Evolutionary conservation across 2,888 invertebrate genomes (phyloP).

Genomic region (Maniola hyperantus): DNA sequence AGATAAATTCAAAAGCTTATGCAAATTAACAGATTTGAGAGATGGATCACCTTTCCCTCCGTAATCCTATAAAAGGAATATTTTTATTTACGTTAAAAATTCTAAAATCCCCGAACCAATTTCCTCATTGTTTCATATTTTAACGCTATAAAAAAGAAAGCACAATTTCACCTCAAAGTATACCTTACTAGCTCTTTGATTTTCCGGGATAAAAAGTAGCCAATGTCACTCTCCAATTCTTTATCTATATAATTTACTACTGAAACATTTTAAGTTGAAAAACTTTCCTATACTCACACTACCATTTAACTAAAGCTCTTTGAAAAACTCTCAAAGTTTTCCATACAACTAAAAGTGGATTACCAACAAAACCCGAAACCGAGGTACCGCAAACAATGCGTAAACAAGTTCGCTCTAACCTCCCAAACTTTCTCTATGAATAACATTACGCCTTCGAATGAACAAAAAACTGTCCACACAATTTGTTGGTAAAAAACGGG

Average conservation of each 20-base stretch:
- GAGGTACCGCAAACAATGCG: slow-evolving; percentile 29
- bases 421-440: slow-evolving; percentile 39
- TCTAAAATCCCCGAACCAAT: neutral
- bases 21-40: too few relatives aligned
- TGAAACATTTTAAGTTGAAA: neutral
- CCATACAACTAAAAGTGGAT: slow-evolving; percentile 27
- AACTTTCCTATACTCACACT: neutral
- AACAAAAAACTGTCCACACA: slow-evolving; percentile 35
- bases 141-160: neutral
- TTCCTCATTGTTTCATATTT: slow-evolving; percentile 6
- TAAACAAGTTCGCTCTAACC: slow-evolving; percentile 33
- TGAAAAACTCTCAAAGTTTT: slow-evolving; percentile 17
- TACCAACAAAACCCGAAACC: slow-evolving; percentile 25
- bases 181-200: too few relatives aligned
- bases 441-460: slow-evolving; percentile 35
- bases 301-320: neutral
- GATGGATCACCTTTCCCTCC: neutral
- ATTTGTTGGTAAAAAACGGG: slow-evolving; percentile 31
- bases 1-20: too few relatives aligned
- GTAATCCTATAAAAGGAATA: neutral
- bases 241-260: too few relatives aligned
- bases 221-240: too few relatives aligned
- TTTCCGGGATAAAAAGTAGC: too few relatives aligned
- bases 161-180: neutral
- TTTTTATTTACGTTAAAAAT: neutral